Base-by-base conservation (phyloP, 2,888 invertebrate species). In the Oscheius sp. region DNA sequence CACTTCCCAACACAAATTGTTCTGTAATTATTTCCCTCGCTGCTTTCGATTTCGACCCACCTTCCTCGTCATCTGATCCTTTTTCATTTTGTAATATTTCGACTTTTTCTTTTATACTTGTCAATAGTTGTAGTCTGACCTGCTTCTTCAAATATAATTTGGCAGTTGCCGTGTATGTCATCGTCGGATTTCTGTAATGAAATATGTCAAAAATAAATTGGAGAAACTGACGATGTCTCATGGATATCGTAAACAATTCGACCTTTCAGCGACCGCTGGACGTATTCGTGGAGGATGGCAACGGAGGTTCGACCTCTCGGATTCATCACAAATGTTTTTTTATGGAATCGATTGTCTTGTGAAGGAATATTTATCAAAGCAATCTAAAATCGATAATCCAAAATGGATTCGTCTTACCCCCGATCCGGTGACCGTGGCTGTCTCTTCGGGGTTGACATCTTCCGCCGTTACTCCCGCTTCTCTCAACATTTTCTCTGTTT, bases 251-350 rank as follows among this genome's bases (percentile, higher is more conserved):
- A 87, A 2, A 55, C 58, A 1, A 87, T 73, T 13, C 73, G 68
- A 79, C 95, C 94, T 89, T 95, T 94, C 74, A 97, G 90, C 2
- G 95, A 95, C 88, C 96, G 94, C 83, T 97, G 95, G 49, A 96
- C 95, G 90, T 96, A 98, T 90, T 99, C 98, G 90, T 99, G 98
- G 83, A 99, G 92, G 88, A 98, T 95, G 82, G 96, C 95, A 9
- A 98, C 94, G 49, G 89, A 94, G 94, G 87, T 95, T 95, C 90
- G 75, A 5, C 76, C 76, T 53, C 76, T 73, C 0, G 81, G 81
- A 69, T 81, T 81, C 59, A 81, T 45, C 5, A 79, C 68, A 55
- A 68, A 79, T 23, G 73, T 75, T 61, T 77, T 77, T 55, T 72
- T 76, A 23, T 93, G 93, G 89, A 94, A 95, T 88, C 94, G 92